Evolutionary conservation across 2,888 invertebrate genomes (phyloP).

Genomic region (Loripinus fragilis): DNA sequence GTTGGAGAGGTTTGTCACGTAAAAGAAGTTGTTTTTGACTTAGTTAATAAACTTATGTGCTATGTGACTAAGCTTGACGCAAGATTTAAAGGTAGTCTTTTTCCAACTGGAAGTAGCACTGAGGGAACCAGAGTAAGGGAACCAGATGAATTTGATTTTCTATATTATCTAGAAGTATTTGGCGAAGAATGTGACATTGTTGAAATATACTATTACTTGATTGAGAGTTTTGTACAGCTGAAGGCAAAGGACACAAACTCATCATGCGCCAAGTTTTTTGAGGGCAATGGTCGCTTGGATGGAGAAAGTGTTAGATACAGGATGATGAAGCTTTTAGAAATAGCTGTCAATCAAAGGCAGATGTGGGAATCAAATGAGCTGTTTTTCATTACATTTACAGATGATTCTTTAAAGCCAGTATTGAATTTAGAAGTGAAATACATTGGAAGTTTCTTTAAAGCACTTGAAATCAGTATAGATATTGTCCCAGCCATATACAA

Average conservation of each 20-base stretch:
- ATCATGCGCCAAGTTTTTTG: not conserved
- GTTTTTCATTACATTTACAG: not conserved
- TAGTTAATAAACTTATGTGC: not conserved
- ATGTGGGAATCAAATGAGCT: not conserved
- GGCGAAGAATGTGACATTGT: slow-evolving; percentile 16
- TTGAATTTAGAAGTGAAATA: too few species aligned
- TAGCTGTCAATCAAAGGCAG: slow-evolving; percentile 7
- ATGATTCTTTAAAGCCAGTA: too few species aligned
- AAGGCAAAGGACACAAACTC: not conserved
- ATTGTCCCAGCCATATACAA: too few species aligned
- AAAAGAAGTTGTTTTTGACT: not conserved
- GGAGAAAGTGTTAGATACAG: not conserved
- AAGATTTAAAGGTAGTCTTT: too few species aligned
- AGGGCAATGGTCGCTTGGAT: not conserved
- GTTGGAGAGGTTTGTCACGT: not conserved
- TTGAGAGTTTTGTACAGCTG: not conserved
- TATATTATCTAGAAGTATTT: slow-evolving; percentile 22
- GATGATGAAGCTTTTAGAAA: not conserved
- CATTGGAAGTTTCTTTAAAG: too few species aligned
- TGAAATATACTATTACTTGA: slow-evolving; percentile 14
- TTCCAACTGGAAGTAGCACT: too few species aligned
- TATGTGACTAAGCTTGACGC: slow-evolving; percentile 13
- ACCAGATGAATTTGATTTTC: too few species aligned
- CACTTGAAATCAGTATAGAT: too few species aligned
- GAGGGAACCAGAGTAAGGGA: too few species aligned